Base-by-base conservation (phyloP, 2,888 invertebrate species). In the Drosophila recens region DNA sequence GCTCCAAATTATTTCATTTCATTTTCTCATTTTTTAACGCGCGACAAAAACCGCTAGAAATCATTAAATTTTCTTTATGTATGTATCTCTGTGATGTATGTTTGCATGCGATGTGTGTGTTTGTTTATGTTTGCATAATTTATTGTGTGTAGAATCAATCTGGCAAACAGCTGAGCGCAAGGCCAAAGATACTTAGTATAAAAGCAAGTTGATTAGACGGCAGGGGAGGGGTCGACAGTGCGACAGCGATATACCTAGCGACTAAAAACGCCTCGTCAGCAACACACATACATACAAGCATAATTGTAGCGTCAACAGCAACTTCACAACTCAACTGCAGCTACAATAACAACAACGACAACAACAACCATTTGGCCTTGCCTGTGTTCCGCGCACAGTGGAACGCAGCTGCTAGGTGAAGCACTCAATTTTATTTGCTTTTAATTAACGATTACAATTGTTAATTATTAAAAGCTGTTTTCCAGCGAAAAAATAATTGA, bases 111-210 rank as follows among this genome's bases (percentile, higher is more conserved):
- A 23, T 46, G 49, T 43, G 23, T 34, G 30, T 17, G 15, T 20
- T 63, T 63, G 56, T 57, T 67, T 64, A 51, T 64, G 63, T 67
- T 58, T 56, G 43, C 61, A 62, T 62, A 52, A 66, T 57, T 58
- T 67, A 42, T 38, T 72, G 51, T 46, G 62, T 48, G 58, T 52
- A 59, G 23, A 71, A 53, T 46, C 58, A 71, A 72, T 59, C 51
- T 75, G 72, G 70, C 63, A 59, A 56, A 45, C 59, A 72, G 68
- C 78, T 73, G 74, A 69, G 61, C 69, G 9, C 78, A 78, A 76
- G 75, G 79, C 59, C 79, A 62, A 8, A 42, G 13, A 20, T 20
- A 43, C 23, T 40, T 36, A 20, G 20, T 53, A 40, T 27, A 10
- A 13, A 34, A 43, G 13, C n/a, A 54, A 15, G 33, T 15, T 30